Evolutionary conservation across 2,797 vertebrate genomes (phyloP), one percentile per base, ranked within the genome.

Genomic region (Rhodeus uyekii): DNA sequence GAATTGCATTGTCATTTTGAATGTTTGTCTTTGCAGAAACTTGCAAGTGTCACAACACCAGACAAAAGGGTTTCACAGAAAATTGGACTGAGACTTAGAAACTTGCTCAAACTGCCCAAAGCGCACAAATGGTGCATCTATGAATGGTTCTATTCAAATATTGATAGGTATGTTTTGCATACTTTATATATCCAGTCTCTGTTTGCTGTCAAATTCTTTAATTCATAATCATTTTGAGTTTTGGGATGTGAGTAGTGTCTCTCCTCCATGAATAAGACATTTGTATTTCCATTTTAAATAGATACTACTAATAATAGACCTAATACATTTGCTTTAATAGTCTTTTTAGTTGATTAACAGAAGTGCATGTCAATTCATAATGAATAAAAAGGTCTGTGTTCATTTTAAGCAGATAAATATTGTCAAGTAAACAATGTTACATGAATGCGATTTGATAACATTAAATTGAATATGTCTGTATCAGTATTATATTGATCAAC

Each of bases 51-150:
- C 86, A 92, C 97, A 87, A 97, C 96, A 8, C 98, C 98, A 84
- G 97, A 99, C 89, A 99, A 99, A 93, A 98, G 96, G 81, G 95
- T 93, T 1, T 99, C 98, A 32, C 98, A 99, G 92, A 98, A 96
- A 94, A 99, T 99, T 86, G 98, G 98, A n/a, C 94, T 99, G 84
- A 93, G 98, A 83, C 94, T 99, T 89, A 95, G 98, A 88, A 99
- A 99, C 88, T 95, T 99, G 32, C 94, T 99, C 19, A 99, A 99
- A 86, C 95, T 99, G 76, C 98, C 98, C 82, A 99, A 99, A 95
- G 98, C 98, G 74, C 98, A 99, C 92, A 99, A 99, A 91, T 99
- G 98, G 98, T 99, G 98, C 91, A 99, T 99, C 92, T 99, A 99
- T 1, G 98, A 99, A 89, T 99, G 98, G 98, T 99, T 99, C 94